Conservation (phyloP, 2,113 vertebrate species). For the Hylia prasina region DNA sequence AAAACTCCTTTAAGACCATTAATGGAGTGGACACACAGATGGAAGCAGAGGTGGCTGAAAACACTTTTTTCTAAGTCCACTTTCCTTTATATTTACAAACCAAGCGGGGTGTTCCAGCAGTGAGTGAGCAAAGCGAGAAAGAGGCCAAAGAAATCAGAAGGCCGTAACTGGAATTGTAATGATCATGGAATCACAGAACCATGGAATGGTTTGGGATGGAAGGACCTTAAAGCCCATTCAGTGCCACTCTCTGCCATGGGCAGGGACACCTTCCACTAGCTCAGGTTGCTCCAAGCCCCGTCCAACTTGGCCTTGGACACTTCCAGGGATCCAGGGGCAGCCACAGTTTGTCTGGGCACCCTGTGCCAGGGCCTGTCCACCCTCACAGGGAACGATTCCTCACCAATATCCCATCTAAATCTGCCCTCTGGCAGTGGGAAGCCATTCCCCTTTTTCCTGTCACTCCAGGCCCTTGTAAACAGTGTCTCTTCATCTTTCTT, state of each 20-base stretch:
- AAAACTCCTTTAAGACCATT: background rate
- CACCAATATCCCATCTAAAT: background rate
- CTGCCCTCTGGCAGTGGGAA: background rate
- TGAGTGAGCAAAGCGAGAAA: background rate
- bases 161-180: background rate
- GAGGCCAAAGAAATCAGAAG: background rate
- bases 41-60: background rate
- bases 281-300: accelerated
- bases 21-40: background rate
- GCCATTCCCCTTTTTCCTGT: background rate
- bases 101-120: background rate
- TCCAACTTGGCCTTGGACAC: background rate
- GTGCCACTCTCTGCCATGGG: accelerated
- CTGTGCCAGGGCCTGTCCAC: background rate
- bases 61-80: background rate
- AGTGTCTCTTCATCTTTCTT: background rate
- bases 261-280: accelerated
- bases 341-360: background rate
- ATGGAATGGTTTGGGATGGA: background rate
- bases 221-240: background rate
- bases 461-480: background rate
- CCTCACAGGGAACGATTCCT: background rate
- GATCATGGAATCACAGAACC: background rate
- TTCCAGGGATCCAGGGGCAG: background rate
- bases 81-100: background rate